Percentiles rank a stretch among this genome's conserved stretches.
phyloP scores from a whole-genome alignment of 1,140 invertebrate species.

The Nebria ingens region DNA sequence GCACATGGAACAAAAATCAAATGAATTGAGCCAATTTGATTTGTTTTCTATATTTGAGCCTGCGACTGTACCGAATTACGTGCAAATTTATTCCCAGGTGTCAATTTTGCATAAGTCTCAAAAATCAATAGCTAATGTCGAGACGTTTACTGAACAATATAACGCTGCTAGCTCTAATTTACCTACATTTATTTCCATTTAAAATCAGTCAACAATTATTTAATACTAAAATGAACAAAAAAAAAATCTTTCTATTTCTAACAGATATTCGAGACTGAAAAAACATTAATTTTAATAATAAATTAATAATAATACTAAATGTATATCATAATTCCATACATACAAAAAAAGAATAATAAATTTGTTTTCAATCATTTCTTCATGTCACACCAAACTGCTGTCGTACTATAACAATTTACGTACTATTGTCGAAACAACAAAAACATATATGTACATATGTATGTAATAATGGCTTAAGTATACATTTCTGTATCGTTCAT shows the following conservation, averaged over 20 bases:
- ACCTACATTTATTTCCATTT: not conserved
- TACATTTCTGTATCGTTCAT: not conserved
- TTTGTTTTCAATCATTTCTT: too few relatives aligned
- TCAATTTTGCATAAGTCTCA: too few relatives aligned
- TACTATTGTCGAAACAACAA: not conserved
- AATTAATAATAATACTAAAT: not conserved
- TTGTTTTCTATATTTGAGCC: too few relatives aligned
- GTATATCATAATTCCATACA: not conserved
- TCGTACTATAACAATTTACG: slow-evolving; percentile 5
- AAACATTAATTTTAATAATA: too few relatives aligned
- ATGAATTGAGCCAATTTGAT: too few relatives aligned
- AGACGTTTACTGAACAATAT: not conserved
- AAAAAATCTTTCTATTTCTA: not conserved
- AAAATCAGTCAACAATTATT: not conserved
- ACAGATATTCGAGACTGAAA: not conserved
- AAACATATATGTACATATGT: too few relatives aligned
- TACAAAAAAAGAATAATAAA: too few relatives aligned
- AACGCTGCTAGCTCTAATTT: not conserved
- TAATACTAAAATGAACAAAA: not conserved
- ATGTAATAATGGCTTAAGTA: too few relatives aligned
- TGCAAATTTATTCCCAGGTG: too few relatives aligned
- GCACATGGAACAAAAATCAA: too few relatives aligned
- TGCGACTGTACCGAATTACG: too few relatives aligned
- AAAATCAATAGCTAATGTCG: not conserved
- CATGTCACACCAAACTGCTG: slow-evolving; percentile 1